phyloP scores from a whole-genome alignment of 1,140 invertebrate genomes.

The Akabosia matsudoensis region DNA sequence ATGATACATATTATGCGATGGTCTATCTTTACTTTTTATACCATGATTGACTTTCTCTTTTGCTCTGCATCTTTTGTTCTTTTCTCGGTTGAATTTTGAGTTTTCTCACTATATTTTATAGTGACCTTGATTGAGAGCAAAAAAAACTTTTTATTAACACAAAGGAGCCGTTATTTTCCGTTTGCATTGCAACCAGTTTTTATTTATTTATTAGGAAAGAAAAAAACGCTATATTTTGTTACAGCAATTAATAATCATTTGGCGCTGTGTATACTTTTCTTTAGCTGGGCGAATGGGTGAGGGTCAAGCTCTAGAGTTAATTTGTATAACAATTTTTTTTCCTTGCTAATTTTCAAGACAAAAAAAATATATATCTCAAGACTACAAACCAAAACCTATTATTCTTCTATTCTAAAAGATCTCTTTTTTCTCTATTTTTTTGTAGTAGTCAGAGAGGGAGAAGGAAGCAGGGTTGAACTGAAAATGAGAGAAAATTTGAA shows the following conservation, averaged over 20 bases:
- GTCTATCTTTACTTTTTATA: no score
- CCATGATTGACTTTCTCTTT: no score
- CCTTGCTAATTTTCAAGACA: background rate
- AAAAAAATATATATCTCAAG: background rate
- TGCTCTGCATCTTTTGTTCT: no score
- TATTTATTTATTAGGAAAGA: background rate
- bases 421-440: constrained; percentile 10
- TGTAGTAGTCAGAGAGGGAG: background rate
- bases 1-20: no score
- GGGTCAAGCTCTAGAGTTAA: background rate
- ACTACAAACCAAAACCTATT: background rate
- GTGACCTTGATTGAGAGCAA: background rate
- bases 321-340: background rate
- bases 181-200: background rate
- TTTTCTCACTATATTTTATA: background rate
- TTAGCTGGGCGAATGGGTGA: background rate
- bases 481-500: background rate
- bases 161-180: background rate
- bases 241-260: background rate
- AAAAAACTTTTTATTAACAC: background rate
- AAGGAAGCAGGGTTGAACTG: background rate
- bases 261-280: background rate
- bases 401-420: background rate
- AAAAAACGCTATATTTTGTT: background rate
- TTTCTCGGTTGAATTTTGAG: no score